Evolutionary conservation across 2,888 invertebrate species (phyloP).

Genomic region (Tridacna crocea): DNA sequence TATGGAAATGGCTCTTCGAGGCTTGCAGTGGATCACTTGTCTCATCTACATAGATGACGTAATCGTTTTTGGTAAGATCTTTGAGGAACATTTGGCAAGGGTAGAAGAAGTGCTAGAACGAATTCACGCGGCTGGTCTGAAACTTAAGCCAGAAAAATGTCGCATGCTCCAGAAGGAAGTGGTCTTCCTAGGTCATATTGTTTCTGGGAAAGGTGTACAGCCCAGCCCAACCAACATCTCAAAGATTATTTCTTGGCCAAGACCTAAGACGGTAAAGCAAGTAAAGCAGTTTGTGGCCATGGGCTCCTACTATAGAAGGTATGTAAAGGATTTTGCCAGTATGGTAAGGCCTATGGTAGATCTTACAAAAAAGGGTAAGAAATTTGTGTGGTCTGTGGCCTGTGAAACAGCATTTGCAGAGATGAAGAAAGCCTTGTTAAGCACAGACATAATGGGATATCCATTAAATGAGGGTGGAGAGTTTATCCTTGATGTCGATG

Average conservation of each 20-base stretch:
- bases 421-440: conserved; percentile 8
- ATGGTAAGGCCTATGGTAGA: conserved; percentile 18
- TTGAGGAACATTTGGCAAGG: conserved; percentile 43
- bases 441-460: conserved; percentile 45
- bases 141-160: conserved; percentile 50
- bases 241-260: conserved; percentile 17
- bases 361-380: conserved; percentile 23
- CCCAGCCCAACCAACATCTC: conserved; percentile 27
- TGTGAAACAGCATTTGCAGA: conserved; percentile 25
- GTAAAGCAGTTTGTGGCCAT: conserved; percentile 32
- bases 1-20: conserved; percentile 37
- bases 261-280: conserved; percentile 3
- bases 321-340: conserved; percentile 14
- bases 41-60: conserved; percentile 52
- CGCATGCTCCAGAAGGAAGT: conserved; percentile 47
- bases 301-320: conserved; percentile 32
- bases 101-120: conserved; percentile 36
- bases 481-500: conserved; percentile 61
- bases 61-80: conserved; percentile 31
- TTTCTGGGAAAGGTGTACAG: conserved; percentile 9
- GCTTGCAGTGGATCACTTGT: conserved; percentile 51
- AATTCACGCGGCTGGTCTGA: conserved; percentile 28
- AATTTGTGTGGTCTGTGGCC: conserved; percentile 18
- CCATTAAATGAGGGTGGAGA: conserved; percentile 31
- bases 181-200: conserved; percentile 39